These are phyloP conservation scores for Hetaerina titia DNA, from an alignment of 2,888 invertebrate genomes.

Conservation along the genomic window DNA sequence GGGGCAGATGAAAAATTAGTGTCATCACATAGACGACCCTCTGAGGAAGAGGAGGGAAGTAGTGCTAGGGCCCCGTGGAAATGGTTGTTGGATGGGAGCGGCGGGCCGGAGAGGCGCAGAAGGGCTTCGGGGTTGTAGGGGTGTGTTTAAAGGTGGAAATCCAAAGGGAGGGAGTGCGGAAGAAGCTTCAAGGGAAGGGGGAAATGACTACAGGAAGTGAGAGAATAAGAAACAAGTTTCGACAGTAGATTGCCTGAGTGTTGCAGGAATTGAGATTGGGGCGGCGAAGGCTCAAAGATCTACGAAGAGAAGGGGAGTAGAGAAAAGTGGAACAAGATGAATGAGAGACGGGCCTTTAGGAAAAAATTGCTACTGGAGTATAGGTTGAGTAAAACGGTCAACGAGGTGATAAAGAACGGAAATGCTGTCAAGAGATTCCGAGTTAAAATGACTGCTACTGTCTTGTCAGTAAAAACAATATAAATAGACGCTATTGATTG, in stretches of 20 bases:
- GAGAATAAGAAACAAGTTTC: constrained; percentile 14
- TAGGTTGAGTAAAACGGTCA: background rate
- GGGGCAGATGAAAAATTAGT: constrained; percentile 63
- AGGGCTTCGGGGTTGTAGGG: background rate
- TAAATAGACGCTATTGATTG: too few relatives aligned
- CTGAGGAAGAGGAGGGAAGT: constrained; percentile 59
- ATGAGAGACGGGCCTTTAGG: background rate
- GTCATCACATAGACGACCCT: constrained; percentile 66
- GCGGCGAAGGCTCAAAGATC: background rate
- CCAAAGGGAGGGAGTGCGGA: background rate
- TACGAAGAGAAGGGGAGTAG: background rate
- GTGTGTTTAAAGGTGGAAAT: background rate
- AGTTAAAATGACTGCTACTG: too few relatives aligned
- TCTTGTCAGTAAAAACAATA: too few relatives aligned
- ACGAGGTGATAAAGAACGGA: too few relatives aligned
- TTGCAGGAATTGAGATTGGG: background rate
- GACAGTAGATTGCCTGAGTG: background rate
- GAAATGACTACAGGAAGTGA: background rate
- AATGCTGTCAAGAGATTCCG: too few relatives aligned
- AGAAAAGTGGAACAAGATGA: background rate
- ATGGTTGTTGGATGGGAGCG: constrained; percentile 44
- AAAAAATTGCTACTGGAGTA: background rate
- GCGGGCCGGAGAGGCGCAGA: background rate
- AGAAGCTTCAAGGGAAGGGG: background rate
- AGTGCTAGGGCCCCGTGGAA: constrained; percentile 46